phyloP scores from a whole-genome alignment of 1,140 invertebrate genomes.

The Caenorhabditis briggsae region DNA sequence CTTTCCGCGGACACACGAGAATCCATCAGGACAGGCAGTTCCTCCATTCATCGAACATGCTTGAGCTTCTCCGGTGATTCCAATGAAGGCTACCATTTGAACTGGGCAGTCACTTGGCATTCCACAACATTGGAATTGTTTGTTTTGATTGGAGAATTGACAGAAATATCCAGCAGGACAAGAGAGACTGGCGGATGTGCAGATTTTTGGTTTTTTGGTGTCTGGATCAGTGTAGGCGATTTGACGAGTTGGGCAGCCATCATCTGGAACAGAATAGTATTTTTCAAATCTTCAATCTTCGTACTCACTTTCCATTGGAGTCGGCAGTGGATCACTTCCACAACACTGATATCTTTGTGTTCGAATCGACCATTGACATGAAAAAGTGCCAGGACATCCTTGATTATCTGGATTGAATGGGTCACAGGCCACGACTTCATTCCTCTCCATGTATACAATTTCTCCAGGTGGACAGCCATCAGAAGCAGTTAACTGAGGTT shows the following conservation, averaged over 20 bases:
- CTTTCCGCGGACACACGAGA: constrained; percentile 61
- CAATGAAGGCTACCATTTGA: constrained; percentile 64
- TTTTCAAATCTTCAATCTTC: not conserved
- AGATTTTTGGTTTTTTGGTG: constrained; percentile 65
- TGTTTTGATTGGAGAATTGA: constrained; percentile 63
- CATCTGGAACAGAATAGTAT: constrained; percentile 44
- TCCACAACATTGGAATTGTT: constrained; percentile 68
- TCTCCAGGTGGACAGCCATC: constrained; percentile 67
- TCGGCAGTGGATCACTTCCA: constrained; percentile 63
- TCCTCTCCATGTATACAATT: constrained; percentile 67
- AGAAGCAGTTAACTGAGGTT: constrained; percentile 45
- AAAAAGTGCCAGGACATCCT: constrained; percentile 62
- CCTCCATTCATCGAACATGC: constrained; percentile 62
- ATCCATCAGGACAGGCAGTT: constrained; percentile 64
- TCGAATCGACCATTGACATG: constrained; percentile 65
- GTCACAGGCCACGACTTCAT: constrained; percentile 63
- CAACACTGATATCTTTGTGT: constrained; percentile 66
- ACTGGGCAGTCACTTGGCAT: constrained; percentile 62
- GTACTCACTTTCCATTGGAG: constrained; percentile 62
- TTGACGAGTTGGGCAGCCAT: constrained; percentile 63
- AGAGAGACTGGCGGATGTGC: constrained; percentile 61
- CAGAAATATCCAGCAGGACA: constrained; percentile 65
- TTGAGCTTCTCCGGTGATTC: constrained; percentile 64
- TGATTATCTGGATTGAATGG: constrained; percentile 64
- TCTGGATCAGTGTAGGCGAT: constrained; percentile 65